Evolutionary conservation across 2,888 invertebrate species (phyloP).

Genomic region (Conistra vaccinii): DNA sequence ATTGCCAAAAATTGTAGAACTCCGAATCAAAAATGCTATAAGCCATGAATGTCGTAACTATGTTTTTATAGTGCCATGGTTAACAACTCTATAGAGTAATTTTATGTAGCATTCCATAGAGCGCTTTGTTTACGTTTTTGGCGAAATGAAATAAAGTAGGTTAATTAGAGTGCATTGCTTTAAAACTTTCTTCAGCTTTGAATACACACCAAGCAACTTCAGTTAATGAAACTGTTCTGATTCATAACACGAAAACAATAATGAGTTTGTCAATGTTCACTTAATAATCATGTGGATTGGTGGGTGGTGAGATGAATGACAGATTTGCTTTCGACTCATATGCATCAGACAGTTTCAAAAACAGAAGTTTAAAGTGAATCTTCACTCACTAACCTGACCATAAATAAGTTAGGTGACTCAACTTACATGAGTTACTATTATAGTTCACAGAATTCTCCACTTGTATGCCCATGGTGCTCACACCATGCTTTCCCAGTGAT

Average conservation of each 20-base stretch:
- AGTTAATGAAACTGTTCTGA: background rate
- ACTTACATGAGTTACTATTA: slow-evolving; percentile 88
- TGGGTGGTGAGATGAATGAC: background rate
- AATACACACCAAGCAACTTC: background rate
- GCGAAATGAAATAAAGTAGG: background rate
- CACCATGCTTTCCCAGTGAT: slow-evolving; percentile 68
- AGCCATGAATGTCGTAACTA: background rate
- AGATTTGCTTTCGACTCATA: background rate
- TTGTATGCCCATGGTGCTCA: slow-evolving; percentile 87
- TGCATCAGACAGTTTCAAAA: background rate
- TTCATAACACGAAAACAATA: background rate
- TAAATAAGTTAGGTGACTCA: slow-evolving; percentile 10
- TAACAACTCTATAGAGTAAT: too few species aligned
- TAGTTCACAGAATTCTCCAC: slow-evolving; percentile 87
- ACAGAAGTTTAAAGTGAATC: background rate
- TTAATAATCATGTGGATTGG: too few species aligned
- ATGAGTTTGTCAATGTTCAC: background rate
- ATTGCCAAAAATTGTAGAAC: background rate
- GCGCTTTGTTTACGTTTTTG: background rate
- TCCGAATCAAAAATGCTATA: too few species aligned
- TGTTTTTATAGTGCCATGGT: background rate
- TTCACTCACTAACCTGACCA: slow-evolving; percentile 22
- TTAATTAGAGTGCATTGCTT: background rate
- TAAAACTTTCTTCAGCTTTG: background rate
- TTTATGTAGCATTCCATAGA: background rate